Conservation (phyloP, 2,888 invertebrate genomes). For the Conops quadrifasciatus region DNA sequence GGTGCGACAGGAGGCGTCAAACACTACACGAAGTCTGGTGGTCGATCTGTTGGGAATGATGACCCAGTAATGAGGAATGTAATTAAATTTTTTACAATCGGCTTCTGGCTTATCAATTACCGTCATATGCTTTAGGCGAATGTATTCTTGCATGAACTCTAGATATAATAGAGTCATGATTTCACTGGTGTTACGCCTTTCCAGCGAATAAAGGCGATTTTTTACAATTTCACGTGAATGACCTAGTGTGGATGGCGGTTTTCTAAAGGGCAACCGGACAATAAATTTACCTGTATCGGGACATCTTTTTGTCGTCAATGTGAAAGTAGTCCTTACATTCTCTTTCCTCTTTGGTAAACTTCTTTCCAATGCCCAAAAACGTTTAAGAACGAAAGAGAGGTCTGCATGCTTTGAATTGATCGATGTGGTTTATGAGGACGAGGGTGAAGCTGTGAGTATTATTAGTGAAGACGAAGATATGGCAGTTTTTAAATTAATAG, state of each 20-base stretch:
- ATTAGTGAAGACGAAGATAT: background rate
- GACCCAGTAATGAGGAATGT: constrained; percentile 36
- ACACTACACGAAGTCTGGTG: constrained; percentile 36
- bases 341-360: background rate
- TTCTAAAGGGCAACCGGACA: background rate
- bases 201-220: constrained; percentile 26
- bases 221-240: constrained; percentile 25
- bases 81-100: background rate
- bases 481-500: background rate
- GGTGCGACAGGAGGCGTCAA: constrained; percentile 36
- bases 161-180: constrained; percentile 9
- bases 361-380: background rate
- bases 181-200: too few species aligned
- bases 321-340: constrained; percentile 10
- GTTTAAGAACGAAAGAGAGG: background rate
- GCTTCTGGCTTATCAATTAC: background rate
- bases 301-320: background rate
- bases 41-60: constrained; percentile 34
- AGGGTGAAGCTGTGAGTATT: background rate
- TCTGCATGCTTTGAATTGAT: background rate
- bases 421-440: background rate
- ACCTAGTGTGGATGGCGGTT: constrained; percentile 22
- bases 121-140: constrained; percentile 30
- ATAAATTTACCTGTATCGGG: background rate
- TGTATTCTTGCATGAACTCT: constrained; percentile 33